Conservation (phyloP, 2,888 invertebrate genomes). For the Ormyrus labotus region DNA sequence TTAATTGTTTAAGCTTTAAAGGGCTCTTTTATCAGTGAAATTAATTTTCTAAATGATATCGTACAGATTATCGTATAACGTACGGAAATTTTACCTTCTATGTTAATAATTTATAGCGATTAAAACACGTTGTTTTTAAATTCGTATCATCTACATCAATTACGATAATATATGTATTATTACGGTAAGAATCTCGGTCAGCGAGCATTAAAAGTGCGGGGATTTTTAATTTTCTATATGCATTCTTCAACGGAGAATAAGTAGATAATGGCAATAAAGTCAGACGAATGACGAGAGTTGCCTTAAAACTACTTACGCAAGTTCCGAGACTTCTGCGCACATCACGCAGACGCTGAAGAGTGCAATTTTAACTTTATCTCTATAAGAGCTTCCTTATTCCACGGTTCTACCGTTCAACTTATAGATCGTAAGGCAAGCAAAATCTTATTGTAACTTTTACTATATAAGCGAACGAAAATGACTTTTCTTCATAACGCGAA, state of each 20-base stretch:
- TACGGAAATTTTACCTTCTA: no score
- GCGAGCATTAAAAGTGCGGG: no score
- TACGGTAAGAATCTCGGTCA: no score
- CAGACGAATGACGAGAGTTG: constrained; percentile 14
- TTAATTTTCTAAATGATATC: no score
- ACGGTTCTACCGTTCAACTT: neutral
- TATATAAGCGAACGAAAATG: neutral
- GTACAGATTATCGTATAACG: no score
- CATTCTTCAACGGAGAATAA: constrained; percentile 2
- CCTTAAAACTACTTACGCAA: constrained; percentile 63
- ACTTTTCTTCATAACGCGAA: neutral
- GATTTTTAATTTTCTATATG: neutral
- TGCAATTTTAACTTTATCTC: constrained; percentile 71
- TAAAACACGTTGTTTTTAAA: no score
- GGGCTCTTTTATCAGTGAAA: no score
- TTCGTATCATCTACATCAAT: no score
- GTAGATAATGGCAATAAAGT: constrained; percentile 31
- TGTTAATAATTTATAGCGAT: no score
- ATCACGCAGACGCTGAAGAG: constrained; percentile 65
- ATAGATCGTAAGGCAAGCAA: neutral
- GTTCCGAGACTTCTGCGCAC: constrained; percentile 58
- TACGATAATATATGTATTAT: no score
- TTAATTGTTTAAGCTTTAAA: neutral
- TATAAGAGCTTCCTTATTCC: constrained; percentile 10
- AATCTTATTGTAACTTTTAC: neutral